Percentiles rank a stretch among this genome's conserved stretches.
phyloP scores from a whole-genome alignment of 2,888 invertebrate species.

The Panzeria rudis region DNA sequence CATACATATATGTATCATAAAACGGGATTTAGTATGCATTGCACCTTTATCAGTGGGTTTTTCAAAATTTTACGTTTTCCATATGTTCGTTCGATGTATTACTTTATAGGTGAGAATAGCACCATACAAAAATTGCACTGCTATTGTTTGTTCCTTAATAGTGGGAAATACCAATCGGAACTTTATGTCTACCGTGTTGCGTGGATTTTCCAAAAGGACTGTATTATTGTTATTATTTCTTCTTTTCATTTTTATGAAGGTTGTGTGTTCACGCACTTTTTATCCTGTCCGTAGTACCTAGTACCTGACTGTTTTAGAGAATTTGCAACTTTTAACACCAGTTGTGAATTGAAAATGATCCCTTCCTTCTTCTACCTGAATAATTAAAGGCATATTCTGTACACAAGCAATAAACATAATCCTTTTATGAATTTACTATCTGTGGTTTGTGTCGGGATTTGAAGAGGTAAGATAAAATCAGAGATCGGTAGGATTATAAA shows the following conservation, averaged over 20 bases:
- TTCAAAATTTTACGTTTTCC: background rate
- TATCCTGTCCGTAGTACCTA: background rate
- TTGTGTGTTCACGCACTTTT: background rate
- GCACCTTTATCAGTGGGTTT: background rate
- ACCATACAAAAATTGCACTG: background rate
- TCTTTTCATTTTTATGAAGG: background rate
- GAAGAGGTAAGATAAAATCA: background rate
- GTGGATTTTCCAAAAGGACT: background rate
- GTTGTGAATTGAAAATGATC: background rate
- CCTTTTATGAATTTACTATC: constrained; percentile 30
- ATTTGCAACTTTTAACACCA: background rate
- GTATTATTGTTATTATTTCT: background rate
- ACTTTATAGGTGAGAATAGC: background rate
- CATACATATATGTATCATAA: no score
- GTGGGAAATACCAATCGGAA: background rate
- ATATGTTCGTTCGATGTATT: background rate
- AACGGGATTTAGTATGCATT: no score
- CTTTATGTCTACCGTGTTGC: background rate
- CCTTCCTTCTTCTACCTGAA: constrained; percentile 3
- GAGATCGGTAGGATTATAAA: background rate
- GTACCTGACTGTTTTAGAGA: background rate
- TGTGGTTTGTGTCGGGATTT: constrained; percentile 7
- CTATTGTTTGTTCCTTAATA: background rate
- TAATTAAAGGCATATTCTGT: constrained; percentile 22
- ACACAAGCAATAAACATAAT: constrained; percentile 18